phyloP scores from a whole-genome alignment of 2,797 vertebrate species.

The Saguinus oedipus region DNA sequence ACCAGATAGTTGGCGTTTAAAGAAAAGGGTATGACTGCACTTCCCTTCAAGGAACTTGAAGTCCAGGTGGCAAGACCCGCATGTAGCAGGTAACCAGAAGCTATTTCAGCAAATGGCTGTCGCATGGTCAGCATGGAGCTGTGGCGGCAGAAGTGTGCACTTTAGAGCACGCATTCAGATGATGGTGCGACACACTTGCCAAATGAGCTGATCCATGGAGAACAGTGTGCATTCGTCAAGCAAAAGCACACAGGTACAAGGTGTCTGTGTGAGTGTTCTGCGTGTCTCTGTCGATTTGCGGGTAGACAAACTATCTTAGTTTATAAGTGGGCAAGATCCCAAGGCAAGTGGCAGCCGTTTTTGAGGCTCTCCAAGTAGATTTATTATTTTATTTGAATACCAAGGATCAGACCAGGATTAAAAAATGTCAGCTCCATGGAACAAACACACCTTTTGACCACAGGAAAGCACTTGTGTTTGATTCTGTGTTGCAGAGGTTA shows the following conservation, averaged over 20 bases:
- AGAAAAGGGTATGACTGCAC: background rate
- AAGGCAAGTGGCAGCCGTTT: background rate
- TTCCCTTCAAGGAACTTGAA: background rate
- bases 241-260: background rate
- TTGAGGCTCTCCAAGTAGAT: background rate
- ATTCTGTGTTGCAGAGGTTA: background rate
- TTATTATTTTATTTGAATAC: background rate
- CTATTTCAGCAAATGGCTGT: fast-evolving
- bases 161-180: background rate
- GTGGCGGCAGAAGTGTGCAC: fast-evolving
- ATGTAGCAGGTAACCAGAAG: fast-evolving
- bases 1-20: background rate
- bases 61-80: background rate
- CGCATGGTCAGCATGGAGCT: fast-evolving
- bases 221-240: background rate
- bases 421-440: background rate
- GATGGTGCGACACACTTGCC: background rate
- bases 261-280: background rate
- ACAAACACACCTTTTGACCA: background rate
- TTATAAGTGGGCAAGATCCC: background rate
- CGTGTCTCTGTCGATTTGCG: background rate
- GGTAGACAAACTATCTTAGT: background rate
- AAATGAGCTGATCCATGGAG: background rate
- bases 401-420: background rate
- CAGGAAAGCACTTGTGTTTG: background rate